Base-by-base conservation (phyloP, 1,140 invertebrate genomes). In the Neodiprion fabricii region DNA sequence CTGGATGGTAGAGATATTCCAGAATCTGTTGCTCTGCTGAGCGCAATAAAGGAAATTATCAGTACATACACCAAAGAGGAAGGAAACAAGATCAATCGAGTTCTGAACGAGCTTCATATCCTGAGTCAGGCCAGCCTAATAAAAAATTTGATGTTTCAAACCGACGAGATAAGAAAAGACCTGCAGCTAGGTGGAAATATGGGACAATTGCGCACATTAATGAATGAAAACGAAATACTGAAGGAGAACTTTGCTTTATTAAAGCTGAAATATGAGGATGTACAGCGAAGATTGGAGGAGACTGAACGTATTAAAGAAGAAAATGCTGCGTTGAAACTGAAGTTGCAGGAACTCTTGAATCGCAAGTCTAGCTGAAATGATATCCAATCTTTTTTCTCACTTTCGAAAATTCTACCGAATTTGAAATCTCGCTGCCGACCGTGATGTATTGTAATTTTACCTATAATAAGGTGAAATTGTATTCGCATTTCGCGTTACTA, bases 61-160 rank as follows among this genome's bases (percentile, higher is more conserved):
- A 85, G 81, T 12, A 79, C 72, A 5, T 81, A 81, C 11, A 81
- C 83, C 1, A 83, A 85, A 69, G 76, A 84, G 7, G 87, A 88
- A 48, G 84, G 83, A 48, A 73, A 78, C 7, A 87, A 85, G 73
- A 77, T 88, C 14, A 73, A 86, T 67, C 79, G 73, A n/a, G 74
- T 79, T 7, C 82, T 87, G 75, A 75, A 82, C 66, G 82, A 85
- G 7, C 49, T 85, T 9, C 82, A 88, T 14, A 75, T 86, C 0
- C 85, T 84, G 53, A 82, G 81, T 3, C 85, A 87, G 76, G 75
- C 82, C 21, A 85, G 81, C 74, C 67, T 87, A 1, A 81, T 87
- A 48, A 83, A 86, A 68, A 80, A 84, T 68, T 67, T 86, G 0
- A 77, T 87, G 47, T 53, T 73, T 0, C 81, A 86, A 67, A 84